Base-by-base conservation (phyloP, 1,140 invertebrate species). In the Stegodyphus dumicola region DNA sequence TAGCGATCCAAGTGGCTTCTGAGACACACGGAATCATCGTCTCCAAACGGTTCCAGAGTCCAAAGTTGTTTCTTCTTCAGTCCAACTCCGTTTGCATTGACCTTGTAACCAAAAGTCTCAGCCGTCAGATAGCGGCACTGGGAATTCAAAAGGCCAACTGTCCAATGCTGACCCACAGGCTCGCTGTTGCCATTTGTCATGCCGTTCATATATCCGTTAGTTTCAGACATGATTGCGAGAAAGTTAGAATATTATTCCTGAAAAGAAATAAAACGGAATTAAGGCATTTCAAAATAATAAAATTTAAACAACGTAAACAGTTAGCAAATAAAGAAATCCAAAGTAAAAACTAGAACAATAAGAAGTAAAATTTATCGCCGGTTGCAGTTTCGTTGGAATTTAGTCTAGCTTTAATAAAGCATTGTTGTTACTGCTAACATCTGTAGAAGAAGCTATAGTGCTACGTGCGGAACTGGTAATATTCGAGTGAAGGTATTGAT, bases 21-120 rank as follows among this genome's bases (percentile, higher is more conserved):
- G 11, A 85, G 17, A 13, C 89, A 91, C 88, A 91, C 90, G 64
- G 89, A 90, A 17, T 91, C 91, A 7, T 90, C 90, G 0, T 90
- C 90, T 7, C 86, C 91, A 13, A 64, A 93, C 13, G 95, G 95
- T 89, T 98, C 96, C 88, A 98, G 90, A 7, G 94, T 96, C 96
- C 96, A 98, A 83, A 97, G 94, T 91, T 99, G 98, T 90, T 99
- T 99, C 93, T 99, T 99, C 92, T 98, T 98, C 78, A 99, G 91
- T 60, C 95, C 95, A 18, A 95, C 93, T 9, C 97, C 98, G 89
- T 97, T 98, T 52, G 96, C 96, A 91, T 99, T 99, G 89, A 99
- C 95, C 92, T 99, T 99, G 92, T 95, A 98, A 77, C 98, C 98
- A 92, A 99, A 99, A 52, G 96, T 98, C 92, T 99, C 98, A 1